Base-by-base conservation (phyloP, 2,888 invertebrate species). In the Eucriotettix oculatus region DNA sequence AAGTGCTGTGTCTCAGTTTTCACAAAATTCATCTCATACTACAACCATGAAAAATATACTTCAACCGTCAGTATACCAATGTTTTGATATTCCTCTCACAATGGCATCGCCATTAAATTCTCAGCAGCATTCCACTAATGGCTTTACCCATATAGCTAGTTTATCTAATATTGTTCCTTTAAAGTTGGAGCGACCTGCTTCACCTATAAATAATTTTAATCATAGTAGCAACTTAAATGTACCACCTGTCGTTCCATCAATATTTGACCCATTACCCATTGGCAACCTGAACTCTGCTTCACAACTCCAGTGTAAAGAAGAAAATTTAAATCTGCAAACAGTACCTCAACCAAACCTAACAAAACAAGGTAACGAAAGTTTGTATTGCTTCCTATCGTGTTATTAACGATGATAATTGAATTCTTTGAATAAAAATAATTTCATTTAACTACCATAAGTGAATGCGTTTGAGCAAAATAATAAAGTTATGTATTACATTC, bases 221-320 rank as follows among this genome's bases (percentile, higher is more conserved):
- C 71, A 64, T 71, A 71, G 72, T 16, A 48, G n/a, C n/a, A 48
- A 48, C n/a, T 70, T 77, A 61, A 75, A 75, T 9, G 75, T 78
- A 69, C 74, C 74, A 63, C 74, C 77, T 68, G 76, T 79, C 0
- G 80, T 83, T 61, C 73, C 80, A 1, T 83, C 84, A 16, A 82
- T 85, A 66, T 85, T 85, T 67, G 85, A 85, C 67, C 81, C 84
- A 0, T 67, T 81, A 54, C 80, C 82, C 44, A 62, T 74, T 16
- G 70, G 70, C 29, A 72, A 71, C 42, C 29, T 68, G 69, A 40
- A 69, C 73, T 69, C 72, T 64, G 75, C 68, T 67, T 70, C 73
- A 72, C 74, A 78, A n/a, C 69, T 73, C 0, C 65, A 74, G 16
- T 80, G 79, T 64, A 82, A 81, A 66, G 82, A 81, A 63, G 80